Evolutionary conservation across 64 coral and sea anemone genomes (phyloP), one percentile per base, ranked within the genome.

Genomic region (Orbicella faveolata): DNA sequence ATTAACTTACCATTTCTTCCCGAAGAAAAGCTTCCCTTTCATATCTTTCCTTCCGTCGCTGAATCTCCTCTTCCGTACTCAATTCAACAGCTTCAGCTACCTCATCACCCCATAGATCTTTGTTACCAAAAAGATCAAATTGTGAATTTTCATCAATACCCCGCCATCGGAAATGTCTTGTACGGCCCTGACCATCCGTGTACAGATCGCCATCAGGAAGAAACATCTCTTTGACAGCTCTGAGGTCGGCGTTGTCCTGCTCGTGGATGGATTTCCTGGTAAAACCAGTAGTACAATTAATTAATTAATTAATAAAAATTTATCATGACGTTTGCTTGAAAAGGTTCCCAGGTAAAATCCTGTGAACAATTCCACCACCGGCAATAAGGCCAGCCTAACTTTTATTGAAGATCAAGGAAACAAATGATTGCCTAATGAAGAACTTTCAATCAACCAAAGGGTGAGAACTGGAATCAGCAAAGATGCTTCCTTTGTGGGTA

Each of bases 61-160:
- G 89, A 21, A 92, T 88, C 66, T 99, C 96, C n/a, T 95, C 91
- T 73, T 95, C 90, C 15, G 94, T 92, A 4, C 81, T 75, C 6
- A 95, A 44, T 77, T 99, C 96, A 19, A 77, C 34, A 51, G 90
- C 70, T 14, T 84, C 79, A 3, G 81, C 80, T 18, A 94, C 96
- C 52, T 99, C 96, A 33, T 98, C 92, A 12, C 90, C 91, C 94
- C 90, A 93, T 36, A 95, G 67, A 1, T 76, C 87, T 93, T 94
- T 93, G n/a, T 86, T 91, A 39, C 95, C 94, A 91, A 99, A 99
- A 36, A 99, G 79, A 77, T 93, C 84, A 20, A 91, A 26, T 41
- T 99, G 96, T 26, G 96, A 99, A 83, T 99, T 92, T 18, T 76
- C 91, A 75, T 95, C 91, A 65, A 99, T 92, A 0, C 96, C 96